Evolutionary conservation across 2,113 vertebrate genomes (phyloP), one percentile per base, ranked within the genome.

Genomic region (Myocastor coypus): DNA sequence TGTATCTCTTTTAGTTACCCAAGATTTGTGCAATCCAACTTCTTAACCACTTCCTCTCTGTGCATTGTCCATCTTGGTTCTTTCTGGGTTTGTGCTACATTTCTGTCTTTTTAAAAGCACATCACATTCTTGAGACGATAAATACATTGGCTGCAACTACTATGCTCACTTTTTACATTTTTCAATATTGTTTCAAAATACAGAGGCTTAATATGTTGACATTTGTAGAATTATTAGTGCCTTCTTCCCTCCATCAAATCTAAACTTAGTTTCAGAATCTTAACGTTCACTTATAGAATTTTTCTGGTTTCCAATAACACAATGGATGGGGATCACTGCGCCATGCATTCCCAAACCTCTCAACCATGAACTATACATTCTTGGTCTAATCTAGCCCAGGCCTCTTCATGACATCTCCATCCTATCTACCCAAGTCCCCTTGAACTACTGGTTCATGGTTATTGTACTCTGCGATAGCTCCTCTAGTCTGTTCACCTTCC

Each of bases 151-250:
- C 11, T 81, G 10, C 7, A 93, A 83, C 66, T 85, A 82, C 46
- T 80, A 73, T 57, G 26, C 20, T 3, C 13, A 63, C 5, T 46
- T 46, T 91, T 94, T 83, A 46, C 46, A 84, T 81, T 80, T 93
- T 12, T 87, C 24, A 84, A 84, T 73, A 24, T 64, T 87, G 66
- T 87, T 91, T 94, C 84, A 69, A 95, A 93, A 91, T 61, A 77
- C 12, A 94, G 40, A 95, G 34, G 16, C 4, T 66, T 85, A 66
- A 73, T 40, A 73, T 77, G 37, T n/a, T 83, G 80, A 81, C 17
- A 42, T 82, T 30, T 30, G 30, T 61, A 84, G 64, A 64, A 64
- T 16, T 17, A 78, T 59, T 81, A 78, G 16, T 69, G 30, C 63
- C 24, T 28, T 75, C 42, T 77, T 46, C 73, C 73, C 22, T 42